Percentiles rank a stretch among this genome's conserved stretches.
These are phyloP conservation scores for Orthosia gothica DNA, from an alignment of 2,888 invertebrate genomes.

Conservation along the genomic window DNA sequence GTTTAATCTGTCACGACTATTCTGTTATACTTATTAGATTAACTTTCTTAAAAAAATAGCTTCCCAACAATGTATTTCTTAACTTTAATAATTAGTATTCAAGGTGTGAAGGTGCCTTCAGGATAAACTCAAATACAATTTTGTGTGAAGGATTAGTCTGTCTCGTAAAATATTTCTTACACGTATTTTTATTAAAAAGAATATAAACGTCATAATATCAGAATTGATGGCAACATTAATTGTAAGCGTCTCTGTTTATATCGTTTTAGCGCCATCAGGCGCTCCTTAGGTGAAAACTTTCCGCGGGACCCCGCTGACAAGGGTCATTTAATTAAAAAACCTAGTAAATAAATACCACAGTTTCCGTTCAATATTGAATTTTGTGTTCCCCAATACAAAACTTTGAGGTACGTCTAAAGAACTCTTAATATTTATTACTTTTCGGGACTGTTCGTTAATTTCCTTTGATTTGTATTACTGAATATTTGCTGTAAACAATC, in stretches of 20 bases:
- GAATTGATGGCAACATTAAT: constrained; percentile 50
- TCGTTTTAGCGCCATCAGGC: constrained; percentile 31
- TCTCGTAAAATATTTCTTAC: constrained; percentile 40
- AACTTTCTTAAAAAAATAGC: background rate
- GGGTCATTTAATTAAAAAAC: constrained; percentile 65
- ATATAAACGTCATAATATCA: constrained; percentile 37
- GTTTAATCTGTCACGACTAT: background rate
- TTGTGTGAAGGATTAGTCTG: constrained; percentile 41
- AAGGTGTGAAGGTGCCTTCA: constrained; percentile 7
- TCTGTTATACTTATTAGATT: background rate
- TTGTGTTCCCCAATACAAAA: constrained; percentile 49
- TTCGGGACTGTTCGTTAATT: constrained; percentile 31
- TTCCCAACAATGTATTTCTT: constrained; percentile 2
- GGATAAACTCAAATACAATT: constrained; percentile 24
- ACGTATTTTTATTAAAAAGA: constrained; percentile 48
- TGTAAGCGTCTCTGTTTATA: constrained; percentile 26
- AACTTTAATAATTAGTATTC: constrained; percentile 19
- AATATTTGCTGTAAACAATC: constrained; percentile 51
- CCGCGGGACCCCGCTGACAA: constrained; percentile 41
- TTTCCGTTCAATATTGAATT: constrained; percentile 50
- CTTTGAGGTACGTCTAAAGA: constrained; percentile 35
- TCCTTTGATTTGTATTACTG: constrained; percentile 42
- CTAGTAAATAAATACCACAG: constrained; percentile 53
- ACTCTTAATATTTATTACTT: constrained; percentile 58
- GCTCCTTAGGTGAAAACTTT: constrained; percentile 46